phyloP scores from a whole-genome alignment of 2,797 vertebrate genomes.

The Malurus leucopterus region DNA sequence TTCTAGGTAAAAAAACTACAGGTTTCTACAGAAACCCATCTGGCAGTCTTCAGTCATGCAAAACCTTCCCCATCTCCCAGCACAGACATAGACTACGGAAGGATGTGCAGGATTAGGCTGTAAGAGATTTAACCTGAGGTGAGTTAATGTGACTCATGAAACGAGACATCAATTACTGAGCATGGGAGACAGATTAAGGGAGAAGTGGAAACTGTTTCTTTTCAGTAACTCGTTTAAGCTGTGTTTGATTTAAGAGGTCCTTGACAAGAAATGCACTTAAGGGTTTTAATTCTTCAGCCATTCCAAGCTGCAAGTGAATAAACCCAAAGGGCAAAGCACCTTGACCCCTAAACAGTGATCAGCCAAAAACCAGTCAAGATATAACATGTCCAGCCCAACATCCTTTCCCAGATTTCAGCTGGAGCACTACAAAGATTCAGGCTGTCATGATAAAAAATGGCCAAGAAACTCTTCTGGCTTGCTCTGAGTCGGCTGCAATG shows the following conservation, averaged over 20 bases:
- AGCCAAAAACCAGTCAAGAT: slow-evolving; percentile 5
- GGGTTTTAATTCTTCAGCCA: slow-evolving; percentile 8
- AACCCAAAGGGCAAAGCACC: slow-evolving; percentile 23
- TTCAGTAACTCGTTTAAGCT: slow-evolving; percentile 34
- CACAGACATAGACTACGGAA: background rate
- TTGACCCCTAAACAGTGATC: background rate
- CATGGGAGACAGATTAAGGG: slow-evolving; percentile 29
- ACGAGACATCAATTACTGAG: slow-evolving; percentile 44
- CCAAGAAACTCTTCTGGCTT: background rate
- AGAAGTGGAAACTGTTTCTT: slow-evolving; percentile 52
- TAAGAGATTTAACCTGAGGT: slow-evolving; percentile 28
- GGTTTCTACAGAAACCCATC: slow-evolving; percentile 5
- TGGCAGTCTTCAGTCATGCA: background rate
- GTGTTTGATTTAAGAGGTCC: slow-evolving; percentile 17
- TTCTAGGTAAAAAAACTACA: background rate
- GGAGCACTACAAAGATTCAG: background rate
- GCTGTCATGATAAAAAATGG: background rate
- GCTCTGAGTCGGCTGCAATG: background rate
- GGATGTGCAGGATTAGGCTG: slow-evolving; percentile 44
- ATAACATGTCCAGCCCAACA: background rate
- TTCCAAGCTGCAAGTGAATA: slow-evolving; percentile 7
- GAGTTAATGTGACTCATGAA: slow-evolving; percentile 32
- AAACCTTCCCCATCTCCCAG: background rate
- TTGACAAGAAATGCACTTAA: slow-evolving; percentile 41
- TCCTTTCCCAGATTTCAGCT: slow-evolving; percentile 20